These are phyloP conservation scores for Dallia pectoralis DNA, from an alignment of 2,797 vertebrate species.

Conservation along the genomic window DNA sequence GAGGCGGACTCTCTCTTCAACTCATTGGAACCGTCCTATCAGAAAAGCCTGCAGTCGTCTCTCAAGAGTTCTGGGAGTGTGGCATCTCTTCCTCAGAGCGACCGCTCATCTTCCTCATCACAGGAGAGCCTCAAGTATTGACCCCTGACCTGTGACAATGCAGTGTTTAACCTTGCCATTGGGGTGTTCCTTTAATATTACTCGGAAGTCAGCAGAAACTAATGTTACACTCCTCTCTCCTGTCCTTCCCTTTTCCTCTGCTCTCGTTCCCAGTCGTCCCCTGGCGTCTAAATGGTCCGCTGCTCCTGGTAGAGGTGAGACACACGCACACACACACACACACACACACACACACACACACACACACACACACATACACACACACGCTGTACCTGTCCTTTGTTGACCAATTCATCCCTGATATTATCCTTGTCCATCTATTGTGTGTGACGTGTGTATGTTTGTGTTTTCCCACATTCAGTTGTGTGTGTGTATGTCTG, in stretches of 20 bases:
- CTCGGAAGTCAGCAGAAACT: background rate
- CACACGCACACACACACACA: background rate
- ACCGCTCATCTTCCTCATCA: conserved; percentile 96
- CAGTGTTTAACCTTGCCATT: background rate
- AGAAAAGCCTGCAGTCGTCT: conserved; percentile 89
- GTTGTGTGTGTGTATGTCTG: background rate
- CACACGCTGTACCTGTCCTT: conserved; percentile 23
- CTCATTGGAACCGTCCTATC: conserved; percentile 90
- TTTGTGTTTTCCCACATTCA: conserved; percentile 30
- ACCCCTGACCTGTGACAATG: background rate
- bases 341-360: conserved; percentile 9
- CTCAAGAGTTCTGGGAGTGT: conserved; percentile 91
- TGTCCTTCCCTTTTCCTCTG: background rate
- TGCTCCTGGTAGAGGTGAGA: conserved; percentile 86
- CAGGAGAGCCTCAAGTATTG: conserved; percentile 98
- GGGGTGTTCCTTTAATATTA: background rate
- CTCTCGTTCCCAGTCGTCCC: conserved; percentile 77
- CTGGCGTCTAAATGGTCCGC: conserved; percentile 91
- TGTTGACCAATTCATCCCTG: background rate
- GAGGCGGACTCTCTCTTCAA: conserved; percentile 91
- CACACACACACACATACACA: background rate
- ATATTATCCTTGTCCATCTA: conserved; percentile 8
- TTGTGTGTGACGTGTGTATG: conserved; percentile 28
- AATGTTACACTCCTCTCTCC: background rate
- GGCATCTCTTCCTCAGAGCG: conserved; percentile 93